These are phyloP conservation scores for Lysiphlebus fabarum DNA, from an alignment of 1,140 invertebrate genomes.

Conservation along the genomic window DNA sequence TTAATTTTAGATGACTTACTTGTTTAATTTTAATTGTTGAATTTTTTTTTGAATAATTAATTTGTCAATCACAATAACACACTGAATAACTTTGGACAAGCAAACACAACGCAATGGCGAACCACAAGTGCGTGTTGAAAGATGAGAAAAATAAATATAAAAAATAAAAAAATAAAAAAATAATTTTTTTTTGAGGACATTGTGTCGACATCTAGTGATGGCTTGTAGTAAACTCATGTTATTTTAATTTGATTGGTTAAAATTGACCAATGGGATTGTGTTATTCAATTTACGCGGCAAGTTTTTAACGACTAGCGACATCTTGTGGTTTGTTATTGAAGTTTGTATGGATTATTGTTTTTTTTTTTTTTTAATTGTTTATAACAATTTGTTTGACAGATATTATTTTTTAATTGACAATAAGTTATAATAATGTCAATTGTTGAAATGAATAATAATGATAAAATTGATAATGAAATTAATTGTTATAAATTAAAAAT, in stretches of 20 bases:
- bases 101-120: slow-evolving; percentile 42
- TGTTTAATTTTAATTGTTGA: background rate
- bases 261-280: slow-evolving; percentile 16
- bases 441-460: background rate
- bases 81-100: slow-evolving; percentile 32
- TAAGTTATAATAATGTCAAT: background rate
- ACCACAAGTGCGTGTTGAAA: slow-evolving; percentile 30
- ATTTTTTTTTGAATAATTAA: slow-evolving; percentile 27
- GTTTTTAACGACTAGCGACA: background rate
- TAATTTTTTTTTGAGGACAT: slow-evolving; percentile 18
- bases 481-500: slow-evolving; percentile 19
- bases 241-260: slow-evolving; percentile 21
- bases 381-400: too few species aligned
- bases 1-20: background rate
- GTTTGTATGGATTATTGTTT: background rate
- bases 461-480: slow-evolving; percentile 20
- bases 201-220: slow-evolving; percentile 37
- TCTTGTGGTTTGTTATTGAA: background rate
- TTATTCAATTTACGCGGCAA: slow-evolving; percentile 32
- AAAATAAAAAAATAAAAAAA: too few species aligned
- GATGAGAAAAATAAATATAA: too few species aligned
- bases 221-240: background rate
- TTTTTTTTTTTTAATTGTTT: too few species aligned
- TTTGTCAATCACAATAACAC: slow-evolving; percentile 38
- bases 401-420: too few species aligned